These are phyloP conservation scores for Hofmannophila pseudospretella DNA, from an alignment of 2,888 invertebrate genomes.

Conservation along the genomic window DNA sequence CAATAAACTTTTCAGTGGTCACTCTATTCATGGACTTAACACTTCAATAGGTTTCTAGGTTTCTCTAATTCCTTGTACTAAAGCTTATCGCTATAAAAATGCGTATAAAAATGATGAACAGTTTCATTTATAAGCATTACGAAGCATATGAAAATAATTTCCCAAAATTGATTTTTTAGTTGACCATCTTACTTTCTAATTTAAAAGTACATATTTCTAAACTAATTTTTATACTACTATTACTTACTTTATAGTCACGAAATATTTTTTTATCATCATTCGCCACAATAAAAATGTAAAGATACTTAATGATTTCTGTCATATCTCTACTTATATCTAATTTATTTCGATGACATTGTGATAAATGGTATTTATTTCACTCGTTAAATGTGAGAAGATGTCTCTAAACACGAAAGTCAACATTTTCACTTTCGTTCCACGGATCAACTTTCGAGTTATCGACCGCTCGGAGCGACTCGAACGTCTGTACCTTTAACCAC, in stretches of 20 bases:
- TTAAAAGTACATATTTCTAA: neutral
- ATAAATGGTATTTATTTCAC: conserved; percentile 12
- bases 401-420: conserved; percentile 37
- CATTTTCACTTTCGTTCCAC: conserved; percentile 64
- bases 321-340: conserved; percentile 17
- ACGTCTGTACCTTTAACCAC: conserved; percentile 37
- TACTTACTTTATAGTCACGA: too few relatives aligned
- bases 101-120: too few relatives aligned
- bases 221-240: too few relatives aligned
- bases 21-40: neutral
- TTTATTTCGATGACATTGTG: conserved; percentile 39
- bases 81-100: neutral
- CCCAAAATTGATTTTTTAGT: conserved; percentile 1
- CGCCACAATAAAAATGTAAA: neutral
- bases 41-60: conserved; percentile 2
- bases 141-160: conserved; percentile 1
- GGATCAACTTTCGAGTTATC: conserved; percentile 52
- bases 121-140: conserved; percentile 7
- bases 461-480: conserved; percentile 22
- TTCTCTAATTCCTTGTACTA: conserved; percentile 5
- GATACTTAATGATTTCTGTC: conserved; percentile 5
- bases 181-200: too few relatives aligned
- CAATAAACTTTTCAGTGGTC: conserved; percentile 3
- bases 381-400: conserved; percentile 29
- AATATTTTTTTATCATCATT: neutral